Evolutionary conservation across 2,797 vertebrate genomes (phyloP), one percentile per base, ranked within the genome.

Genomic region (Sebastes elongatus): DNA sequence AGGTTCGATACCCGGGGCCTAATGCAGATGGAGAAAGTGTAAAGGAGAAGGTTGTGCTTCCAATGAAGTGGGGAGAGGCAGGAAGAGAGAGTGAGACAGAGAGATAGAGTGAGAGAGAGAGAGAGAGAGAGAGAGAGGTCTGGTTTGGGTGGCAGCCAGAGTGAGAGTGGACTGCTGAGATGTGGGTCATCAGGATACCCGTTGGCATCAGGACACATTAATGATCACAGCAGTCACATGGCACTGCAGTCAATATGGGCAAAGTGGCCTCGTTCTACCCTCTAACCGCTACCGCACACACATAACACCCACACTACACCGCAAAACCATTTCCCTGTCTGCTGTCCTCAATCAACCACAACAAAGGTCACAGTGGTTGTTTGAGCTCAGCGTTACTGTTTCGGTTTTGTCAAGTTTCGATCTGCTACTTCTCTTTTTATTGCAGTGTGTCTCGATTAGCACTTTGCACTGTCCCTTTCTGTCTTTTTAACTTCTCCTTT

Each of bases 161-260:
- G 87, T 89, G 86, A 93, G 90, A 92, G 89, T 86, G 89, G 85
- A 90, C 88, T 86, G 91, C 84, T 87, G 93, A 93, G 93, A 95
- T 95, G 92, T 95, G 92, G 95, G 94, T 95, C 95, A 96, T 93
- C 91, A 92, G 93, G 93, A 95, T 95, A 93, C 92, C 93, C 94
- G 83, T 92, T 95, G 93, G 94, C 92, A 93, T 92, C 90, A 83
- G 92, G 93, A 92, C 90, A 92, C 85, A 87, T 93, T 93, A 91
- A 93, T 93, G 93, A 95, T 94, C 92, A 90, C 91, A 91, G 88
- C 86, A 87, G 89, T 94, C 93, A 94, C 91, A 93, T 93, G 89
- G 90, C 87, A 88, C 86, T 90, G 87, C 89, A 92, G 93, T 94
- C 94, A 94, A 94, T 94, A 93, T 91, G 90, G 89, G 85, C 82